Conservation (phyloP, 2,113 vertebrate species). For the Pitta sordida region DNA sequence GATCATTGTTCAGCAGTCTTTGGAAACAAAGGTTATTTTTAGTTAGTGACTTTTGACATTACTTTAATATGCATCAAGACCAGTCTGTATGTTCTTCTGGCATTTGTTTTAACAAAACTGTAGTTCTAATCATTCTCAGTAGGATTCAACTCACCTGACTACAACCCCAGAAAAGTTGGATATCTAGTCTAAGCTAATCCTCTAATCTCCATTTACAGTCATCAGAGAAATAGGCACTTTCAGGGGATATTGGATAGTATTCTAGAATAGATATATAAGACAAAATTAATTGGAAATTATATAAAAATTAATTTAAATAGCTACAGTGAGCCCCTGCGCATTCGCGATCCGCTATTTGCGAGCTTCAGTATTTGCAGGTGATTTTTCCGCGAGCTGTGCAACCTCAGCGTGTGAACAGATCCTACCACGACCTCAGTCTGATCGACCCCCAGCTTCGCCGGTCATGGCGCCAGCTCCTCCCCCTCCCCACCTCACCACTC, state of each 20-base stretch:
- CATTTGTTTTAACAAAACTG: not conserved
- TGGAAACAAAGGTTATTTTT: conserved; percentile 37
- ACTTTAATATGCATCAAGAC: not conserved
- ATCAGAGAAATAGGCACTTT: not conserved
- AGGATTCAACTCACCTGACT: not conserved
- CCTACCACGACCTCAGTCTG: too few species aligned
- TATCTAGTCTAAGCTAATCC: not conserved
- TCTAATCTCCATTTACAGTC: not conserved
- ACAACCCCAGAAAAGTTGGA: not conserved
- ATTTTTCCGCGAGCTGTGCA: too few species aligned
- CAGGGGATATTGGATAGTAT: not conserved
- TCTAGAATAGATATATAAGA: not conserved
- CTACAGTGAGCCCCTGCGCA: too few species aligned
- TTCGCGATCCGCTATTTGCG: too few species aligned
- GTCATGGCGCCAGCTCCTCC: too few species aligned
- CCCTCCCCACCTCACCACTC: too few species aligned
- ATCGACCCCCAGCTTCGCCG: too few species aligned
- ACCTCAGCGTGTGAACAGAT: too few species aligned
- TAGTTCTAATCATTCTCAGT: not conserved
- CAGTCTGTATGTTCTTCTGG: not conserved
- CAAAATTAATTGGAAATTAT: not conserved
- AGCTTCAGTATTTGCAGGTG: too few species aligned
- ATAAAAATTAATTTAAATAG: too few species aligned
- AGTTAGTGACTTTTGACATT: conserved; percentile 13
- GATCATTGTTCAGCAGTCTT: conserved; percentile 30